Base-by-base conservation (phyloP, 2,888 invertebrate species). In the Syrphus vitripennis region DNA sequence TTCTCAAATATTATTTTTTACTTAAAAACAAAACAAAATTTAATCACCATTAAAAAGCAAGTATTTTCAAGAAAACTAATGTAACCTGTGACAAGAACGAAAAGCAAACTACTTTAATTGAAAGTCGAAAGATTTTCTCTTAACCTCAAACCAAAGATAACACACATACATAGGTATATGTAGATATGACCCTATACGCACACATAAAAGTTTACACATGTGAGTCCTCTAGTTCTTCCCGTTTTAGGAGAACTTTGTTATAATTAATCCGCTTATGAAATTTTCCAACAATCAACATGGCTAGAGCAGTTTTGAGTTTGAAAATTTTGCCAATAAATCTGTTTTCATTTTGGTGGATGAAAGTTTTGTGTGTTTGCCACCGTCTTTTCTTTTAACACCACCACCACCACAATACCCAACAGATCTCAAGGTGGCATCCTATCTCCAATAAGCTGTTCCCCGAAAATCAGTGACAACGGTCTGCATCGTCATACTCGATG, bases 191-290 rank as follows among this genome's bases (percentile, higher is more conserved):
- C n/a, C n/a, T n/a, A n/a, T n/a, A n/a, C n/a, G n/a, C n/a, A n/a
- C n/a, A n/a, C n/a, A n/a, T n/a, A n/a, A n/a, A n/a, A n/a, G n/a
- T n/a, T n/a, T n/a, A 45, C 31, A 61, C 19, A 48, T 53, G 57
- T 76, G 77, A 29, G 24, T 42, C 40, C 31, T n/a, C 1, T 9
- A 12, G 48, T 1, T 14, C 7, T 16, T 74, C 31, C 61, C 61
- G 42, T 63, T 67, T 63, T 67, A 26, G 34, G 81, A 77, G 81
- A 78, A 86, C 77, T 82, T 86, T 57, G 77, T 78, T 74, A 78
- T 86, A 86, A 86, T 78, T 86, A 86, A 86, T 86, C 86, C 82
- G 82, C 82, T 86, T 86, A 86, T 86, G 82, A 63, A 86, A 86
- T 74, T 86, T 86, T 79, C 69, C 72, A 77, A 86, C 86, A 86